Evolutionary conservation across 2,888 invertebrate genomes (phyloP).

Genomic region (Orthosia gothica): DNA sequence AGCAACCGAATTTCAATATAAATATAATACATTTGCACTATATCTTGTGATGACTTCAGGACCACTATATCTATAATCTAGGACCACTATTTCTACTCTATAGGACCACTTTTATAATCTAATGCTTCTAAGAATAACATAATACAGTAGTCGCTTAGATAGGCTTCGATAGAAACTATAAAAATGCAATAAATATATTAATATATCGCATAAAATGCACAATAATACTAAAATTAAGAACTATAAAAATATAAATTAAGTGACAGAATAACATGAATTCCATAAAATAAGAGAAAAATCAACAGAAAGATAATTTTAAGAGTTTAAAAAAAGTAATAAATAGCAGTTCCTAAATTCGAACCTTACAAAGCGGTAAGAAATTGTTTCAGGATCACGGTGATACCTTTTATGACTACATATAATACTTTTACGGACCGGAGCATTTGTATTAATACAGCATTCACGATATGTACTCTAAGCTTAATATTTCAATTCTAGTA

Average conservation of each 20-base stretch:
- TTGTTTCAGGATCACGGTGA: too few species aligned
- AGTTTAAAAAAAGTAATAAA: too few species aligned
- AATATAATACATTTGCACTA: slow-evolving; percentile 45
- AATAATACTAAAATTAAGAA: slow-evolving; percentile 38
- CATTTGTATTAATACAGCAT: slow-evolving; percentile 25
- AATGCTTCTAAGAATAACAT: slow-evolving; percentile 49
- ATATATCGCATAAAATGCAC: slow-evolving; percentile 74
- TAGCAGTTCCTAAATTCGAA: too few species aligned
- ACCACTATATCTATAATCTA: slow-evolving; percentile 65
- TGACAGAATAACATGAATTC: slow-evolving; percentile 63
- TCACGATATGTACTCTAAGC: not conserved
- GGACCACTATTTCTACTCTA: slow-evolving; percentile 61
- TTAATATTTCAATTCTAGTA: not conserved
- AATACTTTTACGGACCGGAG: not conserved
- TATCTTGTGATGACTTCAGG: slow-evolving; percentile 67
- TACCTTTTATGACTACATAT: not conserved
- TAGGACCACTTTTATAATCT: slow-evolving; percentile 67
- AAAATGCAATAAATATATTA: slow-evolving; percentile 60
- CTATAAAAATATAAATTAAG: slow-evolving; percentile 25
- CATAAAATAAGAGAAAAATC: not conserved
- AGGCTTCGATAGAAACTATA: slow-evolving; percentile 49
- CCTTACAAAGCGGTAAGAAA: too few species aligned
- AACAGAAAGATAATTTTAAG: too few species aligned
- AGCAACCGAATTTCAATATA: slow-evolving; percentile 40
- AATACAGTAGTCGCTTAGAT: slow-evolving; percentile 49